Evolutionary conservation across 2,888 invertebrate genomes (phyloP), one percentile per base, ranked within the genome.

Genomic region (Cantharis flavilabris): DNA sequence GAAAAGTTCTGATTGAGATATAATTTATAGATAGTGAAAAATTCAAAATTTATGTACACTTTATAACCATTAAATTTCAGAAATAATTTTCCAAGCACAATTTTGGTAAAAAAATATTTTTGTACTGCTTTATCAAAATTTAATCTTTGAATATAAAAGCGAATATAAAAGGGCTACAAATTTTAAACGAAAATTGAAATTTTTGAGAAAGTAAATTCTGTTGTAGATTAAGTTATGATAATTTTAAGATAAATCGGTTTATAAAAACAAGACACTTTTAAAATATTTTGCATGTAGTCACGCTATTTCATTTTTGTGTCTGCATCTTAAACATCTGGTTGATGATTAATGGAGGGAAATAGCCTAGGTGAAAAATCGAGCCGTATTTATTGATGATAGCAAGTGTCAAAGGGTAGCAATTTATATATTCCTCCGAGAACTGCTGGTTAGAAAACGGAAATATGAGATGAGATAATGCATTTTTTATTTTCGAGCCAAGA

Each of bases 331-430:
- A 76, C 81, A 81, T 77, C 81, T 81, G 82, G 81, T 76, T 75
- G 76, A 83, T 85, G 85, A 85, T 85, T 85, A 83, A 85, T 85
- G 81, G 85, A 79, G 79, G 81, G 75, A 81, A 81, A 83, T 81
- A 80, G 83, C 76, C 77, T 74, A 77, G 80, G 80, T 83, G 83
- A 84, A 84, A 84, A 84, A 84, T 84, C 83, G 84, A 79, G 81
- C 79, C 80, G 78, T 79, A 81, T 84, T 84, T 85, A 84, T 84
- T 84, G 84, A 85, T 84, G 85, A 84, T 83, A 84, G 84, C 81
- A 81, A 83, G 83, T 81, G 85, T 84, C 85, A 84, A 83, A 84
- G 82, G 84, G 80, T 81, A 81, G 80, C 83, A 83, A 85, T 84
- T 84, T 84, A 85, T 84, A 83, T 83, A 83, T 84, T 82, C 83